phyloP scores from a whole-genome alignment of 2,888 invertebrate species.

The Thereva unica region DNA sequence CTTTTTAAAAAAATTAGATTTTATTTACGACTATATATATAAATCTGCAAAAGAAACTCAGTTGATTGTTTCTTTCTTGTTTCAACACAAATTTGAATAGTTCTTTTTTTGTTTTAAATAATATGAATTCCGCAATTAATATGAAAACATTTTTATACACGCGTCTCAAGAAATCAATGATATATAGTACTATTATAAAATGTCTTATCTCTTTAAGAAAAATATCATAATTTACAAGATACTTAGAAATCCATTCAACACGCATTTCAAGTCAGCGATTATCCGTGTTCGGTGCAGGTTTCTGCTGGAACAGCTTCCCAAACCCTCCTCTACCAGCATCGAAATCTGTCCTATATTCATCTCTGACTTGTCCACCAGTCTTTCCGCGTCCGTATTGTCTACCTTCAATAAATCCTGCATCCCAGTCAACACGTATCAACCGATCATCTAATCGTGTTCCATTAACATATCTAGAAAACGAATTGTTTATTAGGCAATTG shows the following conservation, averaged over 20 bases:
- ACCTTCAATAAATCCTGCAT: slow-evolving; percentile 98
- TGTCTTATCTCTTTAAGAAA: too few species aligned
- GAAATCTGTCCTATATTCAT: slow-evolving; percentile 97
- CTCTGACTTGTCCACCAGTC: slow-evolving; percentile 97
- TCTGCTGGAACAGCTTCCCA: slow-evolving; percentile 90
- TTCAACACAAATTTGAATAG: too few species aligned
- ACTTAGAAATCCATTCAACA: background rate
- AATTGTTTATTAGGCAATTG: background rate
- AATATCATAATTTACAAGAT: too few species aligned
- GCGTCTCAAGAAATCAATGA: too few species aligned
- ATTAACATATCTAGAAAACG: slow-evolving; percentile 78
- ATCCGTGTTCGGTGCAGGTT: slow-evolving; percentile 69
- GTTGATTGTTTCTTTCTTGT: too few species aligned
- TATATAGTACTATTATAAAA: too few species aligned
- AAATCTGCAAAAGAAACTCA: too few species aligned
- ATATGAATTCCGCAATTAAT: too few species aligned
- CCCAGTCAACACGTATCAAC: slow-evolving; percentile 97
- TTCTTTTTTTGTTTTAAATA: too few species aligned
- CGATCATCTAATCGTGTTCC: slow-evolving; percentile 96
- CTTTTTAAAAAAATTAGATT: too few species aligned
- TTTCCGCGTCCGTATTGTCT: slow-evolving; percentile 97
- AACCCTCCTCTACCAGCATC: slow-evolving; percentile 97
- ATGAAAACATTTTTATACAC: too few species aligned
- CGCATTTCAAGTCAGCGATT: slow-evolving; percentile 49
- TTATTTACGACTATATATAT: too few species aligned